Evolutionary conservation across 64 coral and sea anemone species (phyloP).

Genomic region (Platygyra sinensis): DNA sequence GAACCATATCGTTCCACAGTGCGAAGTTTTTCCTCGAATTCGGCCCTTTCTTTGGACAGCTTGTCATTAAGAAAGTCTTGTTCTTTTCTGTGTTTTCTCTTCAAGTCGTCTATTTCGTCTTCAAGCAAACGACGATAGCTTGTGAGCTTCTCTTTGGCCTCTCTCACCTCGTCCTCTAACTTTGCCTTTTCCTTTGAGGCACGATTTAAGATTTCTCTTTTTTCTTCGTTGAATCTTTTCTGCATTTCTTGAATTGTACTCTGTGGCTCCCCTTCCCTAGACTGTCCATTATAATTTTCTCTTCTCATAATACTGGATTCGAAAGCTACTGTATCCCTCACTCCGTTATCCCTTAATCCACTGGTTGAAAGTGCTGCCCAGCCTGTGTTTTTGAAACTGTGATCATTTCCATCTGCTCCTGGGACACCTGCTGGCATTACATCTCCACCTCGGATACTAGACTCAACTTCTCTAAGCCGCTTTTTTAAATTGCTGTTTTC

Average conservation of each 20-base stretch:
- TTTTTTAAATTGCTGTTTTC: conserved; percentile 50
- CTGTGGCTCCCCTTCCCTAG: conserved; percentile 13
- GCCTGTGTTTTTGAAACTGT: background rate
- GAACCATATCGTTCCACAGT: background rate
- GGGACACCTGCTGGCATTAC: background rate
- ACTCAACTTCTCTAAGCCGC: conserved; percentile 25
- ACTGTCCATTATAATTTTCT: background rate
- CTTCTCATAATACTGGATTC: background rate
- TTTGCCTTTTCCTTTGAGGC: conserved; percentile 70
- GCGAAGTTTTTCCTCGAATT: conserved; percentile 54
- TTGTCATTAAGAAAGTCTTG: conserved; percentile 48
- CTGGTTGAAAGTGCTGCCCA: background rate
- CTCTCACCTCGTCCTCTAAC: conserved; percentile 60
- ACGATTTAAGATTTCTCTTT: conserved; percentile 49
- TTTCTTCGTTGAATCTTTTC: conserved; percentile 35
- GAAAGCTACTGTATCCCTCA: background rate
- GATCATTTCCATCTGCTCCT: background rate
- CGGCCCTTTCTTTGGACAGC: conserved; percentile 58
- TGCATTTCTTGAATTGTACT: conserved; percentile 29
- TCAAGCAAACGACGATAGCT: background rate
- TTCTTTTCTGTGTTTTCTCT: conserved; percentile 40
- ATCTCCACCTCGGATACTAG: conserved; percentile 1
- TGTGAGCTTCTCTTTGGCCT: conserved; percentile 36
- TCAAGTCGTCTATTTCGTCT: conserved; percentile 20
- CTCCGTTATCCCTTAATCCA: background rate